Percentiles rank a stretch among this genome's conserved stretches.
Conservation (phyloP, 2,888 invertebrate genomes). For the Pegoplata infirma region DNA sequence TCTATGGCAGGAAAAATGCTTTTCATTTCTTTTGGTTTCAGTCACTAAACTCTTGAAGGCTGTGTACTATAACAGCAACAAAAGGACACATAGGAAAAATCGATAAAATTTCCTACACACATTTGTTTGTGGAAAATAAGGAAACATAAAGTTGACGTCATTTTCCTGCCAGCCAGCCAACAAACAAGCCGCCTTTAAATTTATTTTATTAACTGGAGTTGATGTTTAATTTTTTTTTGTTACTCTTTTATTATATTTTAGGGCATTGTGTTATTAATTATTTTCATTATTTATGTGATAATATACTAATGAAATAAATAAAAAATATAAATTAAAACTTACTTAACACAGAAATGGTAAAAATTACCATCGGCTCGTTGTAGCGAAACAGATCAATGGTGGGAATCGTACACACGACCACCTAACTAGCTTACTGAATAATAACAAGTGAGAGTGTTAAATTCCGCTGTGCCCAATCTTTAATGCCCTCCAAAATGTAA, state of each 20-base stretch:
- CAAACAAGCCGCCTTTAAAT: not conserved
- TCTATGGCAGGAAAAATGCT: not conserved
- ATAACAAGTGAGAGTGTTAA: too few species aligned
- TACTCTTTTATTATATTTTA: too few species aligned
- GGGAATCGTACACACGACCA: too few species aligned
- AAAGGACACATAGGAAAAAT: conserved; percentile 21
- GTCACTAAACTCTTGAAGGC: not conserved
- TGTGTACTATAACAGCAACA: not conserved
- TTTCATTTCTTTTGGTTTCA: not conserved
- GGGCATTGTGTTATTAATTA: not conserved
- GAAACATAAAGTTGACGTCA: conserved; percentile 47
- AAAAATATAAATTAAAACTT: too few species aligned
- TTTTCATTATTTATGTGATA: not conserved
- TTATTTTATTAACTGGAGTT: conserved; percentile 4
- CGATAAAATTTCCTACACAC: conserved; percentile 36
- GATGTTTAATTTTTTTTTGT: not conserved
- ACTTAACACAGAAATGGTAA: too few species aligned
- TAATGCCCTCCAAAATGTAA: too few species aligned
- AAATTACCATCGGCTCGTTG: too few species aligned
- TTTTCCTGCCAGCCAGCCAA: not conserved
- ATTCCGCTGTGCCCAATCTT: too few species aligned
- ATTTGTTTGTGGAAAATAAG: too few species aligned
- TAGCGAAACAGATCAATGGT: too few species aligned
- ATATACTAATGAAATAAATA: too few species aligned
- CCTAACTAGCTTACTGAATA: too few species aligned